Evolutionary conservation across 2,797 vertebrate genomes (phyloP).

Genomic region (Esox masquinongy): DNA sequence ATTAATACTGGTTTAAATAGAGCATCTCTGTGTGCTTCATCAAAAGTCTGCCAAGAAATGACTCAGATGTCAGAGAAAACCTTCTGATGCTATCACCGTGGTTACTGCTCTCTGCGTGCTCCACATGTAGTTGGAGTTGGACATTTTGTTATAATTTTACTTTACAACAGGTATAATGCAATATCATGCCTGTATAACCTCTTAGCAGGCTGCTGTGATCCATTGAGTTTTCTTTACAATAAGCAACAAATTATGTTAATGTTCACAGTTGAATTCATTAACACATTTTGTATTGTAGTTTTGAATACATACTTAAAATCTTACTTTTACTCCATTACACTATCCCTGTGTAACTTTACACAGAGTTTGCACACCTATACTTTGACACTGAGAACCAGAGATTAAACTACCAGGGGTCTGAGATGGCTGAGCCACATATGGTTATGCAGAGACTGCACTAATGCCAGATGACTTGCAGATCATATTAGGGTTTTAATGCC

Average conservation of each 20-base stretch:
- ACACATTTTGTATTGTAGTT: no score
- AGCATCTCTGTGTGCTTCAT: neutral
- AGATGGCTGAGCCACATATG: slow-evolving; percentile 4
- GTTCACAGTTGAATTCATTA: no score
- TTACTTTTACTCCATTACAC: neutral
- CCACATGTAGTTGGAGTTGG: neutral
- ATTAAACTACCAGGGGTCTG: neutral
- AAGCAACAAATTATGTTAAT: no score
- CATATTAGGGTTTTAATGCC: slow-evolving; percentile 7
- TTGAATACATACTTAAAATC: no score
- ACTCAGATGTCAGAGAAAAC: neutral
- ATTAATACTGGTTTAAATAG: neutral
- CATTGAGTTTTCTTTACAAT: no score
- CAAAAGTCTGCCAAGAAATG: neutral
- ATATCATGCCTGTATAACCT: no score
- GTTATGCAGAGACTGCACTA: neutral
- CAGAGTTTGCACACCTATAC: neutral
- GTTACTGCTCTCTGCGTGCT: neutral
- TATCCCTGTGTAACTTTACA: neutral
- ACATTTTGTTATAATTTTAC: neutral
- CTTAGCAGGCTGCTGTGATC: no score
- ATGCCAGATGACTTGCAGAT: slow-evolving; percentile 5
- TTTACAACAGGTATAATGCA: neutral
- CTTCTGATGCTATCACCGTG: neutral
- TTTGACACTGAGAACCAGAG: neutral